These are phyloP conservation scores for Drosophila prolongata DNA, from an alignment of 2,888 invertebrate species.

Conservation along the genomic window DNA sequence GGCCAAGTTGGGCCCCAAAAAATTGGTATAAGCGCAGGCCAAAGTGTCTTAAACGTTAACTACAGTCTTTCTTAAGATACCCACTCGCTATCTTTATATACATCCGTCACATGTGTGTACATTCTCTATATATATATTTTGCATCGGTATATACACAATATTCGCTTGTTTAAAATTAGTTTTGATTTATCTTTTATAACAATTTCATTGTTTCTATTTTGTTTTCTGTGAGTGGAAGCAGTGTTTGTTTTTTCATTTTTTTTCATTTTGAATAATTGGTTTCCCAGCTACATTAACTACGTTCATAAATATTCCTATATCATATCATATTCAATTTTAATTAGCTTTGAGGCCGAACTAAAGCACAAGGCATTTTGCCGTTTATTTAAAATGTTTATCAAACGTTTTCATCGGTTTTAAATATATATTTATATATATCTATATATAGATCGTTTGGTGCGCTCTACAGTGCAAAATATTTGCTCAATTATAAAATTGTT, in stretches of 20 bases:
- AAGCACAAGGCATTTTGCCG: conserved; percentile 56
- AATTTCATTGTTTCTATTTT: conserved; percentile 57
- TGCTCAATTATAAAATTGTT: conserved; percentile 69
- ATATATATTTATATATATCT: conserved; percentile 34
- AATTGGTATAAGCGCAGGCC: conserved; percentile 57
- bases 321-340: conserved; percentile 43
- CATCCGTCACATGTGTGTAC: conserved; percentile 22
- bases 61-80: conserved; percentile 79
- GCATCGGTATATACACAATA: conserved; percentile 27
- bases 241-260: conserved; percentile 34
- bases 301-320: conserved; percentile 10
- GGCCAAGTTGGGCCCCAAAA: conserved; percentile 19
- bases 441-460: conserved; percentile 57
- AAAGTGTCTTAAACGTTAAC: conserved; percentile 65
- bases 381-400: conserved; percentile 59
- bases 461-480: conserved; percentile 75
- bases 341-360: conserved; percentile 55
- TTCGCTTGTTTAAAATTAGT: conserved; percentile 39
- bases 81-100: conserved; percentile 31
- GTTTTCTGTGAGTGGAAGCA: conserved; percentile 68
- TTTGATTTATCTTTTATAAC: conserved; percentile 54
- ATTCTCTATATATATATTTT: conserved; percentile 18
- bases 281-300: conserved; percentile 43
- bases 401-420: conserved; percentile 37
- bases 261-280: conserved; percentile 34